Evolutionary conservation across 2,113 vertebrate species (phyloP).

Genomic region (human): GRCh38 chr1:11887501-11888000

Average conservation of each 20-base stretch:
- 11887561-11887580: neutral
- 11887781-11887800: neutral
- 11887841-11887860: too few species aligned
- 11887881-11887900: neutral
- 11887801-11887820: neutral
- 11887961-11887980: neutral
- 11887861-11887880: too few species aligned
- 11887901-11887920: neutral
- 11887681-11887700: neutral
- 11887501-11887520: conserved; percentile 56
- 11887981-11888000: neutral
- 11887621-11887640: neutral
- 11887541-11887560: neutral
- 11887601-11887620: neutral
- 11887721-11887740: fast-evolving
- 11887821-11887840: too few species aligned
- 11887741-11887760: neutral
- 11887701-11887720: neutral
- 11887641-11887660: neutral
- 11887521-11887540: conserved; percentile 56
- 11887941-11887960: neutral
- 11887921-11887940: neutral
- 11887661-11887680: fast-evolving
- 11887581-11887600: conserved; percentile 59
- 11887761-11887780: neutral